phyloP scores from a whole-genome alignment of 64 coral and sea anemone species.

The Porites lutea region DNA sequence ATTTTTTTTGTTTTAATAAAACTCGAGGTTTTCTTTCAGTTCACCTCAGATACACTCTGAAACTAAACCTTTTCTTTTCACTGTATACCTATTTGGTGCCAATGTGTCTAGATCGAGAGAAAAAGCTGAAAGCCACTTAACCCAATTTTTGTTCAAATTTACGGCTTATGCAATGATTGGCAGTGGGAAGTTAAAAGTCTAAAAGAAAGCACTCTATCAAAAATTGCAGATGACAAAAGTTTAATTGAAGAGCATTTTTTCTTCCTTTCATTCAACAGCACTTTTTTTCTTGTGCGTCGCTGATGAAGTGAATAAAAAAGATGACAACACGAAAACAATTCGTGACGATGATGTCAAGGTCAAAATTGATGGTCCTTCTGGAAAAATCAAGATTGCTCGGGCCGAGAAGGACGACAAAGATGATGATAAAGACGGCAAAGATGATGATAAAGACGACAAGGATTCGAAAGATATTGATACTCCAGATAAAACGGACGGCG shows the following conservation, averaged over 20 bases:
- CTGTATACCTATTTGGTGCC: too few relatives aligned
- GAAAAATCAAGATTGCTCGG: conserved; percentile 34
- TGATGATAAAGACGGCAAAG: not conserved
- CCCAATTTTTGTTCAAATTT: too few relatives aligned
- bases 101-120: too few relatives aligned
- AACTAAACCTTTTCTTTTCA: too few relatives aligned
- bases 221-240: too few relatives aligned
- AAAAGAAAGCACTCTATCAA: too few relatives aligned
- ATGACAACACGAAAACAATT: conserved; percentile 13
- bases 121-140: too few relatives aligned
- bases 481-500: not conserved
- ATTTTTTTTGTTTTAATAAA: too few relatives aligned
- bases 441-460: not conserved
- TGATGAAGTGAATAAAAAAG: conserved; percentile 4
- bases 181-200: too few relatives aligned
- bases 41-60: too few relatives aligned
- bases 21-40: too few relatives aligned
- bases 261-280: conserved; percentile 14
- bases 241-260: not conserved
- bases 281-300: conserved; percentile 17
- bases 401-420: conserved; percentile 21
- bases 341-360: conserved; percentile 15
- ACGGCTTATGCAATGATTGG: too few relatives aligned
- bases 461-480: not conserved
- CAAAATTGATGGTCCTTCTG: conserved; percentile 22